Evolutionary conservation across 2,113 vertebrate species (phyloP), one percentile per base, ranked within the genome.

Genomic region (Larimichthys crocea): DNA sequence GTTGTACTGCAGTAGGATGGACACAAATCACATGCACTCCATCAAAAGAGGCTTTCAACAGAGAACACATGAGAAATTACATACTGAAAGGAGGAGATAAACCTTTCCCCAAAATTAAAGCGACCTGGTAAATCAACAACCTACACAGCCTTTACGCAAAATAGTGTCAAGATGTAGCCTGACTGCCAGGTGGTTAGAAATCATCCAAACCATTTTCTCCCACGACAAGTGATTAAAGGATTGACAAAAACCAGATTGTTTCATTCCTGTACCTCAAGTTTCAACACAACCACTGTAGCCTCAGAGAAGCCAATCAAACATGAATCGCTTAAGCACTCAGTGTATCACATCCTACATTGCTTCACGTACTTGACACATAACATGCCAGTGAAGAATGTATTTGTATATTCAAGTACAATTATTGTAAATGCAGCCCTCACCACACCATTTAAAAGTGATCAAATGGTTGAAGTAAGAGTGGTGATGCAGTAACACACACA

Each of bases 31-130:
- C 70, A 77, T 17, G 61, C 48, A 10, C 53, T 72, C 74, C 26
- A 80, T 82, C 69, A 88, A 72, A 84, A 67, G 42, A 77, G 22
- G 57, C 62, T 80, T 85, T 87, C 74, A 89, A 74, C 31, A 62
- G 24, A 59, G 12, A 63, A 62, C 64, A 67, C 26, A 70, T 75
- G 60, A 82, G 83, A 71, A 76, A 86, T 20, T 10, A 68, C 46
- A 10, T 2, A 64, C 10, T 61, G 46, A 57, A 46, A 71, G 26
- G 19, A 67, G 67, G 14, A 44, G 29, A 53, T 44, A 71, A 19
- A 20, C 15, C 1, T 22, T 60, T 5, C 11, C n/a, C 29, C 10
- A 55, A 71, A 57, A 35, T 15, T 57, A 48, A 59, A 46, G 48
- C 0, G 19, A 71, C 22, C 0, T 24, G 49, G n/a, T 75, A 35